Base-by-base conservation (phyloP, 2,113 vertebrate species). In the Pseudorhombus dupliciocellatus region DNA sequence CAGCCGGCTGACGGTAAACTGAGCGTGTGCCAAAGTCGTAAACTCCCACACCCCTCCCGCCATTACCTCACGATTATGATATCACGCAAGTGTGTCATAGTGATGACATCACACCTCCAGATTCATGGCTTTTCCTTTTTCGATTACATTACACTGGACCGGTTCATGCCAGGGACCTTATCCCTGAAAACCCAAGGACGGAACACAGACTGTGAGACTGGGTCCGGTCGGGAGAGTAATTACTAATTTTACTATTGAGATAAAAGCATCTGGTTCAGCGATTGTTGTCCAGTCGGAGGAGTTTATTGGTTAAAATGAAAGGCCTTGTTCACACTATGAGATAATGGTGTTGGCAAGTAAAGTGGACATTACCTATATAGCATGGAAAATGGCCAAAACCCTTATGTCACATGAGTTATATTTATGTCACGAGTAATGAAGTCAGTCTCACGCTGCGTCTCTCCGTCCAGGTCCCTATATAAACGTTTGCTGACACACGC, bases 41-140 rank as follows among this genome's bases (percentile, higher is more conserved):
- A 93, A 92, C 84, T 70, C 70, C 56, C 77, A 84, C 79, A 83
- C 78, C 80, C 83, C 83, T 89, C 84, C 80, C 52, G 89, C 88
- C 87, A 91, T 91, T 90, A 92, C 89, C 90, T 91, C 89, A 92
- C 89, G 54, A 87, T 88, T 73, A 91, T 92, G 90, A 90, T 88
- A 90, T 90, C 89, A 90, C 87, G 85, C 75, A 31, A 83, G 87
- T 91, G 88, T 90, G 86, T 92, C 89, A 90, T 63, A 72, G 67
- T 90, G 90, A 90, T 91, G 87, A 91, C 88, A 87, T 90, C 88
- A 90, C 87, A 14, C 72, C 30, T 24, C 70, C 83, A 88, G 63
- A 85, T 87, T 88, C 81, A 86, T 59, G 67, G 70, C 73, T 85
- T 65, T 81, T 76, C 83, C 69, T 86, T 77, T 52, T 80, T 83